Base-by-base conservation (phyloP, 1,140 invertebrate species). In the Cydia fagiglandana region DNA sequence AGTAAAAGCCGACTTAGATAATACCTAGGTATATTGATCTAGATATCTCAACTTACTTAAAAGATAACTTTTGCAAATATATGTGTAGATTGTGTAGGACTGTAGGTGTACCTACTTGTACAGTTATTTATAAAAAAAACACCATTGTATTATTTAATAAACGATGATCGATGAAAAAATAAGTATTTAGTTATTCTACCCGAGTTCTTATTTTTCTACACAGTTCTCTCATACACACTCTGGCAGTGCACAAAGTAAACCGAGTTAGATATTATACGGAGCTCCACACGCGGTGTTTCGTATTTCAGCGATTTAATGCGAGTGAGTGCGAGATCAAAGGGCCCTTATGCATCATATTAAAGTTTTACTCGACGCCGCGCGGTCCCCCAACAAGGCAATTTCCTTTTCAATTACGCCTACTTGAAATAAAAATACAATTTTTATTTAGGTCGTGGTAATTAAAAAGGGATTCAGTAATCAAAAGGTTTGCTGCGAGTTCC, bases 381-480 rank as follows among this genome's bases (percentile, higher is more conserved):
- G 84, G 80, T 82, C 86, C 83, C 85, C 80, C 81, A 83, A 83
- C 82, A 82, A 85, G 83, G 88, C 86, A 91, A 91, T 91, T 93
- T 91, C 91, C 91, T 91, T 91, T 93, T 93, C 90, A 91, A 93
- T 93, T 93, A 90, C 88, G 86, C 82, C 88, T 90, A 89, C 89
- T 93, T 91, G 90, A 88, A 90, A 91, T 91, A 89, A 93, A 91
- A 91, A 91, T 88, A 93, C 88, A 91, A 90, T 93, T 92, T 91
- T 93, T 91, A 91, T 92, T 91, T 88, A 85, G 86, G 85, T 83
- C 85, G 85, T 88, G 89, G 91, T 91, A 92, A 92, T 92, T 92
- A 92, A 92, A 92, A 91, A 89, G 91, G 91, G 91, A 91, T 92
- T 91, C 84, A 88, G 87, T 91, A 92, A 91, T 92, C 88, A 92